These are phyloP conservation scores for Eucidaris tribuloides DNA, from an alignment of 35 echinoderm and acorn worm genomes.

Conservation along the genomic window DNA sequence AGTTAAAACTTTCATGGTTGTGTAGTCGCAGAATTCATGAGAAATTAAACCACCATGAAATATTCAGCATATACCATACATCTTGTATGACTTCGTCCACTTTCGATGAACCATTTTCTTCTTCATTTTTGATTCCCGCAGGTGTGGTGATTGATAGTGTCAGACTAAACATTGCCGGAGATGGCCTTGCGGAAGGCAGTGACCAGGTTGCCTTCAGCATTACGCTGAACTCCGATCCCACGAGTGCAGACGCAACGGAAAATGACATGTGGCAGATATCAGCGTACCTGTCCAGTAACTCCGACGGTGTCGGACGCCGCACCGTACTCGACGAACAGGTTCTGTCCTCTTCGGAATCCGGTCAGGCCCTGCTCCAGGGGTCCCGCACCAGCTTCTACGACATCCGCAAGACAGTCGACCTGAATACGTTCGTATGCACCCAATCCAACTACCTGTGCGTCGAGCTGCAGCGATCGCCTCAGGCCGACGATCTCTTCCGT, in stretches of 20 bases:
- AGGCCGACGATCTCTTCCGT: constrained; percentile 17
- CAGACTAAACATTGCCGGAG: constrained; percentile 20
- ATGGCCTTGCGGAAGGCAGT: constrained; percentile 8
- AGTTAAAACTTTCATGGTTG: too few species aligned
- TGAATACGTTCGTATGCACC: constrained; percentile 36
- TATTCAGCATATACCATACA: too few species aligned
- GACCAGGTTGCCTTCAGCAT: constrained; percentile 63
- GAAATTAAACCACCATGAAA: too few species aligned
- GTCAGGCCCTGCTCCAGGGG: constrained; percentile 48
- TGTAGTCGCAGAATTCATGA: too few species aligned
- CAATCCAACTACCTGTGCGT: constrained; percentile 69
- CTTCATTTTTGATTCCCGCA: not conserved
- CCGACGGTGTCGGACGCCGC: constrained; percentile 8
- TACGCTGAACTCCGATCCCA: constrained; percentile 11
- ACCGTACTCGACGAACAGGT: constrained; percentile 37
- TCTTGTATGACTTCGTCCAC: not conserved
- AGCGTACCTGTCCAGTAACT: constrained; percentile 47
- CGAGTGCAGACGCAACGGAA: constrained; percentile 64
- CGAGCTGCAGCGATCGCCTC: constrained; percentile 33
- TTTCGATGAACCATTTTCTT: not conserved
- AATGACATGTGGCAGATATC: constrained; percentile 71
- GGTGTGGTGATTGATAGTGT: constrained; percentile 70
- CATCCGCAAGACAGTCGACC: constrained; percentile 49
- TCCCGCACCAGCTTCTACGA: constrained; percentile 37
- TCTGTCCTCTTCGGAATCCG: constrained; percentile 45